Conservation (phyloP, 37 sponge, comb jelly and placozoan species). For the Mnemiopsis leidyi region DNA sequence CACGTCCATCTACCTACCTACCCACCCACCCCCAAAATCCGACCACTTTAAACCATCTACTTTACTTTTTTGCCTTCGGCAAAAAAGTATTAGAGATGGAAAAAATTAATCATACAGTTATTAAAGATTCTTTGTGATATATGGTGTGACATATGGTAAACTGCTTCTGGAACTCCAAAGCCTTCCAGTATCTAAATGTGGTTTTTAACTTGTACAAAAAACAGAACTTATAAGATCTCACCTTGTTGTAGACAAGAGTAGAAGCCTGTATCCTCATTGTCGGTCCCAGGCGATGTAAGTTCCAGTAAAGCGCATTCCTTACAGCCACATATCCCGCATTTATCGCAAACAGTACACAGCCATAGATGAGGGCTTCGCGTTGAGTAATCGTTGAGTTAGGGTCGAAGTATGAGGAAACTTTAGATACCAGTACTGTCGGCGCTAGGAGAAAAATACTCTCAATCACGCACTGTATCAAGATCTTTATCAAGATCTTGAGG, state of each 20-base stretch:
- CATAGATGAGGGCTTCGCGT: background rate
- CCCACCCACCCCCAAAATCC: too few relatives aligned
- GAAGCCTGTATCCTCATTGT: background rate
- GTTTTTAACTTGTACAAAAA: too few relatives aligned
- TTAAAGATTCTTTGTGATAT: too few relatives aligned
- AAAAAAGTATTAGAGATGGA: too few relatives aligned
- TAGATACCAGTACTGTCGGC: background rate
- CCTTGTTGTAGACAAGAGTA: constrained; percentile 31
- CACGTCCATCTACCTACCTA: too few relatives aligned
- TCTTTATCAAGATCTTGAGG: background rate
- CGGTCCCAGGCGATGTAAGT: background rate
- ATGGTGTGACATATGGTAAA: too few relatives aligned
- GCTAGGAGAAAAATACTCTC: background rate
- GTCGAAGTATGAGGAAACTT: constrained; percentile 8
- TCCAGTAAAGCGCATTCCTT: background rate
- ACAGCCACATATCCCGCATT: background rate
- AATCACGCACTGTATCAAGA: background rate
- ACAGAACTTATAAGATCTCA: too few relatives aligned
- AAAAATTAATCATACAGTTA: too few relatives aligned
- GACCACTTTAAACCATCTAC: too few relatives aligned
- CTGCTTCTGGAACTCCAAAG: too few relatives aligned
- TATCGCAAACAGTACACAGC: background rate
- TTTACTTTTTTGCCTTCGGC: too few relatives aligned
- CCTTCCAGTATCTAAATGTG: too few relatives aligned
- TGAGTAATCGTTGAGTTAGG: background rate